Conservation (phyloP, 2,888 invertebrate genomes). For the Leptura quadrifasciata region DNA sequence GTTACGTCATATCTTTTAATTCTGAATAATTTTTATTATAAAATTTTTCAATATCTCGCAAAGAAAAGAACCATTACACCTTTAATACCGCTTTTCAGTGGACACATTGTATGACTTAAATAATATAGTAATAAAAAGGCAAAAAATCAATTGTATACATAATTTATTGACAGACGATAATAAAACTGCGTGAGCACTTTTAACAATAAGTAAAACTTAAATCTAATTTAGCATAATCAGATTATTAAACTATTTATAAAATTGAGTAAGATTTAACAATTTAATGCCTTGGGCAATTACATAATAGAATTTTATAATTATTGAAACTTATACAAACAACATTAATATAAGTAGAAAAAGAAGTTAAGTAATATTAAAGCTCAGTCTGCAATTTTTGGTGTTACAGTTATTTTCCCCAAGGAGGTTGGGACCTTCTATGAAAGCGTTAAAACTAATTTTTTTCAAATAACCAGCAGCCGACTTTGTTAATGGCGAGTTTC, state of each 20-base stretch:
- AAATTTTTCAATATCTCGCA: no score
- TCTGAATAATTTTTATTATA: no score
- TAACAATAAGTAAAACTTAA: conserved; percentile 12
- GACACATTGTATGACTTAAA: no score
- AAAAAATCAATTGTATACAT: conserved; percentile 1
- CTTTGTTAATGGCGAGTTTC: no score
- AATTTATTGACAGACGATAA: conserved; percentile 12
- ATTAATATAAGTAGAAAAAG: neutral
- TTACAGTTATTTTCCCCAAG: no score
- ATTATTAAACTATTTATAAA: conserved; percentile 13
- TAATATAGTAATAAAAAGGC: neutral
- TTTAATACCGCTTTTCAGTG: no score
- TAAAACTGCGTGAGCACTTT: neutral
- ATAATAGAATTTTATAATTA: neutral
- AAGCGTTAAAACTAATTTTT: no score
- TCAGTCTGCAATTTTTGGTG: neutral
- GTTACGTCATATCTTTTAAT: no score
- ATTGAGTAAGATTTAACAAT: conserved; percentile 3
- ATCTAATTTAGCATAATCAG: neutral
- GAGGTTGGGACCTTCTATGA: no score
- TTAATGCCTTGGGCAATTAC: conserved; percentile 15
- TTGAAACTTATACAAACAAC: conserved; percentile 1
- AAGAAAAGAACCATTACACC: no score
- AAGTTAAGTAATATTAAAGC: neutral
- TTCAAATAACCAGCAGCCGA: no score